Percentiles rank a stretch among this genome's conserved stretches.
Conservation (phyloP, 2,888 invertebrate species). For the Hybos culiciformis region DNA sequence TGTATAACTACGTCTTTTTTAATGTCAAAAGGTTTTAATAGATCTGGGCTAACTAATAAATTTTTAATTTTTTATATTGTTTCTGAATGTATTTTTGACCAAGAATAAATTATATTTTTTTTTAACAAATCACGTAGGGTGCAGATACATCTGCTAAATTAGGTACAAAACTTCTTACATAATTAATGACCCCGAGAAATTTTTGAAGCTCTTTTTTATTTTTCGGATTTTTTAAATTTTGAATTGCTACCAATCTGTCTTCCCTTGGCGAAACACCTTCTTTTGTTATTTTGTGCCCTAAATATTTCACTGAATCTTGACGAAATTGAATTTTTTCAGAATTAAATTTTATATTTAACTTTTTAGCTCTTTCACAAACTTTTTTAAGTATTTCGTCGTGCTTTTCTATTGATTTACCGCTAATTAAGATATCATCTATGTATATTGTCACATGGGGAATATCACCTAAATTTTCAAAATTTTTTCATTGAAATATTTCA, state of each 20-base stretch:
- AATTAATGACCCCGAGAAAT: conserved; percentile 13
- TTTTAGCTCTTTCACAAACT: conserved; percentile 17
- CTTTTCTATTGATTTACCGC: conserved; percentile 9
- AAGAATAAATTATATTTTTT: conserved; percentile 9
- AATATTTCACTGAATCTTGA: conserved; percentile 18
- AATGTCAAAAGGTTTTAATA: conserved; percentile 10
- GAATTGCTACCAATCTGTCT: conserved; percentile 7
- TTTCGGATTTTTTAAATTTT: too few species aligned
- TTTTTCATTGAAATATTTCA: conserved; percentile 19
- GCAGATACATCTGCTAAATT: conserved; percentile 10
- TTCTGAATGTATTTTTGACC: conserved; percentile 8
- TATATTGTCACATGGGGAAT: conserved; percentile 21
- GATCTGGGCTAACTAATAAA: conserved; percentile 6
- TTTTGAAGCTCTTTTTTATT: conserved; percentile 8
- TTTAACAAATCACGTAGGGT: conserved; percentile 11
- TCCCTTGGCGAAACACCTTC: conserved; percentile 10
- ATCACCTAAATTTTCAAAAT: conserved; percentile 16
- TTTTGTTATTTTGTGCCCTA: conserved; percentile 15
- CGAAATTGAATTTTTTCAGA: conserved; percentile 13
- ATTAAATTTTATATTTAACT: conserved; percentile 22
- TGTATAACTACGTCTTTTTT: conserved; percentile 11
- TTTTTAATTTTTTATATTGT: conserved; percentile 10
- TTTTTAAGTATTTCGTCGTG: conserved; percentile 17
- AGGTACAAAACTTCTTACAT: conserved; percentile 11
- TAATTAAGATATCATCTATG: conserved; percentile 20